Percentiles rank a stretch among this genome's conserved stretches.
phyloP scores from a whole-genome alignment of 1,140 invertebrate genomes.

The Zaprionus davidi region DNA sequence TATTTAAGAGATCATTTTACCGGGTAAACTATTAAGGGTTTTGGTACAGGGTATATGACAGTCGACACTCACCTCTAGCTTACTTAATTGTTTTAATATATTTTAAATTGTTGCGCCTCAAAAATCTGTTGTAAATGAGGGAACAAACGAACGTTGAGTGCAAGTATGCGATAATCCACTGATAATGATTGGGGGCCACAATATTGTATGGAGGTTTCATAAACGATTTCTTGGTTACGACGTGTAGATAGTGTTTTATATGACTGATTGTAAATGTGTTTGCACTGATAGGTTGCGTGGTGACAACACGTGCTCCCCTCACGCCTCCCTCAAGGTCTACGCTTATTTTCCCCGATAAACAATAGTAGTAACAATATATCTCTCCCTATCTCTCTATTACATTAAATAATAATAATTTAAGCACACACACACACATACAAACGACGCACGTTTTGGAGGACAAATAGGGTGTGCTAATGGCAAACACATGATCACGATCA shows the following conservation, averaged over 20 bases:
- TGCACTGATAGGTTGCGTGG: slow-evolving; percentile 7
- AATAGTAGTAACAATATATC: background rate
- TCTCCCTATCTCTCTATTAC: no score
- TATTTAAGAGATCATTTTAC: no score
- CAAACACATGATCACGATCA: slow-evolving; percentile 40
- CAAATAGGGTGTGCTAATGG: slow-evolving; percentile 25
- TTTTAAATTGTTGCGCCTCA: background rate
- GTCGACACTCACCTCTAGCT: no score
- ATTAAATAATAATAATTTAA: slow-evolving; percentile 20
- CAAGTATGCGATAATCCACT: background rate
- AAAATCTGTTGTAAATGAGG: background rate
- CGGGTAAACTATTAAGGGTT: no score
- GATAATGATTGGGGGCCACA: slow-evolving; percentile 4
- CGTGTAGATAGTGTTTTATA: slow-evolving; percentile 8
- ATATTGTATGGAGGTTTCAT: background rate
- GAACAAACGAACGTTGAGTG: background rate
- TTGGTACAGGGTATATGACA: no score
- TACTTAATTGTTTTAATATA: no score
- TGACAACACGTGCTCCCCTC: slow-evolving; percentile 5
- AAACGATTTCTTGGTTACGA: background rate
- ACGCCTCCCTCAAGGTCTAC: no score
- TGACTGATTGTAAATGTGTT: slow-evolving; percentile 16
- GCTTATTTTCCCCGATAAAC: background rate
- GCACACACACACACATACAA: background rate
- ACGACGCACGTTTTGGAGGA: slow-evolving; percentile 18